phyloP scores from a whole-genome alignment of 1,140 invertebrate genomes.

The Reticulitermes speratus region DNA sequence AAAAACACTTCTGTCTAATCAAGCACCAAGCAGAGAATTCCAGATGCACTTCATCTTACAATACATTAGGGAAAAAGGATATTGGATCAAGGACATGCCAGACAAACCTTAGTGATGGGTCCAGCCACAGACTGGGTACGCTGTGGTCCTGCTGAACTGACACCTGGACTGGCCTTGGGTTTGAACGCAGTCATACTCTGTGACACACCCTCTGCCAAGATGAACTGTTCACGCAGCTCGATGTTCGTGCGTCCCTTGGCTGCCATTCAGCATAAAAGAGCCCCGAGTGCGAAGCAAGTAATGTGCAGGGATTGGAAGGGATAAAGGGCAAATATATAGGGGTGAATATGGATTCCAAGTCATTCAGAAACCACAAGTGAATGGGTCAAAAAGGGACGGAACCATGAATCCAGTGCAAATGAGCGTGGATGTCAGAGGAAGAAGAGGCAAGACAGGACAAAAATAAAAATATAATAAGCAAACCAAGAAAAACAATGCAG shows the following conservation, averaged over 20 bases:
- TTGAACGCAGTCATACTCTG: conserved; percentile 97
- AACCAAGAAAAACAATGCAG: conserved; percentile 47
- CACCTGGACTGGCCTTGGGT: conserved; percentile 77
- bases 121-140: conserved; percentile 66
- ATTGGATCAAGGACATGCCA: conserved; percentile 14
- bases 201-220: conserved; percentile 94
- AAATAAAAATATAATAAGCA: conserved; percentile 41
- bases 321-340: conserved; percentile 28
- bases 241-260: conserved; percentile 99
- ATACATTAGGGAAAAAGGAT: conserved; percentile 4
- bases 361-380: neutral
- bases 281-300: conserved; percentile 1
- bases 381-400: conserved; percentile 10
- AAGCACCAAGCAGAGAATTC: neutral
- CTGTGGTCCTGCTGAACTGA: conserved; percentile 57
- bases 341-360: conserved; percentile 2
- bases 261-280: conserved; percentile 18
- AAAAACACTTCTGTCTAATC: neutral
- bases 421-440: conserved; percentile 26
- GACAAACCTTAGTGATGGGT: conserved; percentile 90
- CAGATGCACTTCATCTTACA: neutral
- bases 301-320: neutral
- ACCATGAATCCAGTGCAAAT: neutral
- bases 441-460: conserved; percentile 48
- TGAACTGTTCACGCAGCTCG: conserved; percentile 97